phyloP scores from a whole-genome alignment of 2,888 invertebrate species.

The Arrhopalites spinosus region DNA sequence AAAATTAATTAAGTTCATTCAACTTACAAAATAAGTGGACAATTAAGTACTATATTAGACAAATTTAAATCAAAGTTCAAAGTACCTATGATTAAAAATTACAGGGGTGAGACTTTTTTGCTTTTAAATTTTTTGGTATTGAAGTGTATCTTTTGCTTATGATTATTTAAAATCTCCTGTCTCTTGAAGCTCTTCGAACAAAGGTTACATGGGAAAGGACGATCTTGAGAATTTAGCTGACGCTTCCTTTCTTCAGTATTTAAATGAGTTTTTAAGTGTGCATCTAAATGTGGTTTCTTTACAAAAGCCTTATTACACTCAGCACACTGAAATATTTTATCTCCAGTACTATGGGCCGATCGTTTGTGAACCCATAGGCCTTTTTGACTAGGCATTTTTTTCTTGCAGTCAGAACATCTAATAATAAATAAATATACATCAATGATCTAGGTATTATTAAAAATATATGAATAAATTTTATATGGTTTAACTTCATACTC shows the following conservation, averaged over 20 bases:
- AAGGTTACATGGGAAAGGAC: conserved; percentile 46
- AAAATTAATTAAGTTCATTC: no score
- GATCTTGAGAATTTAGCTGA: conserved; percentile 40
- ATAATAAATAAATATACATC: no score
- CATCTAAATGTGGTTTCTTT: conserved; percentile 40
- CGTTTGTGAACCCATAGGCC: conserved; percentile 47
- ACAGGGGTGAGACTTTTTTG: conserved; percentile 37
- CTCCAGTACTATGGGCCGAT: conserved; percentile 39
- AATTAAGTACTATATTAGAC: no score
- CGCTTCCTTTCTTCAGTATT: conserved; percentile 33
- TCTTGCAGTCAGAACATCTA: conserved; percentile 47
- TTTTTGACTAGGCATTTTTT: conserved; percentile 47
- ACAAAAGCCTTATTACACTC: conserved; percentile 40
- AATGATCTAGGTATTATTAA: background rate
- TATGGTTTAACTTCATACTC: conserved; percentile 37
- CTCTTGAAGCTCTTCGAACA: conserved; percentile 38
- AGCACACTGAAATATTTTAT: conserved; percentile 36
- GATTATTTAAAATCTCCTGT: conserved; percentile 39
- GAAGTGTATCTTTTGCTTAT: conserved; percentile 34
- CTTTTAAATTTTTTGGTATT: conserved; percentile 42
- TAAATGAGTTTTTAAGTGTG: conserved; percentile 46
- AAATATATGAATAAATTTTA: conserved; percentile 2
- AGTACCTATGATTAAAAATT: no score
- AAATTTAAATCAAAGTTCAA: no score
- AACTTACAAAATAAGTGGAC: no score